Evolutionary conservation across 2,888 invertebrate genomes (phyloP), one percentile per base, ranked within the genome.

Genomic region (Agrotis segetum): DNA sequence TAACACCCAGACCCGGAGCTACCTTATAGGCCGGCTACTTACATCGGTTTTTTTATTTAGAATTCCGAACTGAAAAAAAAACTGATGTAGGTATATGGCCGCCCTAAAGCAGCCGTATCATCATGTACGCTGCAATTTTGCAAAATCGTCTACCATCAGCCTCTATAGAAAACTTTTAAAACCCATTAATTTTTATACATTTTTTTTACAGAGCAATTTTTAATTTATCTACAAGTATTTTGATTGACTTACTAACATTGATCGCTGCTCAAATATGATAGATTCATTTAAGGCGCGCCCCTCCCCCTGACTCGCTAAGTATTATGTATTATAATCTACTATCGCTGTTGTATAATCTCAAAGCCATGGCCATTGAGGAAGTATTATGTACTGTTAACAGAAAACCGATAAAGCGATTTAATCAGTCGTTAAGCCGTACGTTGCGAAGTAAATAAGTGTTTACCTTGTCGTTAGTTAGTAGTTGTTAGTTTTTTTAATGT

Each of bases 281-380:
- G 13, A n/a, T n/a, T 34, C 7, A 13, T 40, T 34, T 17, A 24
- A 7, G n/a, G 13, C 3, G 14, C 6, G 9, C 55, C 40, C 40
- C 40, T n/a, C 53, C 19, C 40, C 64, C 3, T 6, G 34, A 2
- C 21, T 40, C 6, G 34, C 21, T 7, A 50, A 47, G 17, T 47
- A 50, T 49, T 56, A 49, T 44, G n/a, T 71, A 52, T 24, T 52
- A 59, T 50, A 70, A 61, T 76, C 13, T 76, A 17, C 11, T 66
- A 63, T 72, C 72, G 58, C 52, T 29, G n/a, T 59, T 52, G 50
- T 52, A 56, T 71, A 58, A 76, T 66, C 46, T 60, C 52, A 56
- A 61, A 52, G 52, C 52, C 59, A 49, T 49, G 59, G 24, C 40
- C 52, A 34, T 62, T 34, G 53, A 77, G 19, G 62, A 59, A 72